phyloP scores from a whole-genome alignment of 2,797 vertebrate species.

The Etheostoma nigrum region DNA sequence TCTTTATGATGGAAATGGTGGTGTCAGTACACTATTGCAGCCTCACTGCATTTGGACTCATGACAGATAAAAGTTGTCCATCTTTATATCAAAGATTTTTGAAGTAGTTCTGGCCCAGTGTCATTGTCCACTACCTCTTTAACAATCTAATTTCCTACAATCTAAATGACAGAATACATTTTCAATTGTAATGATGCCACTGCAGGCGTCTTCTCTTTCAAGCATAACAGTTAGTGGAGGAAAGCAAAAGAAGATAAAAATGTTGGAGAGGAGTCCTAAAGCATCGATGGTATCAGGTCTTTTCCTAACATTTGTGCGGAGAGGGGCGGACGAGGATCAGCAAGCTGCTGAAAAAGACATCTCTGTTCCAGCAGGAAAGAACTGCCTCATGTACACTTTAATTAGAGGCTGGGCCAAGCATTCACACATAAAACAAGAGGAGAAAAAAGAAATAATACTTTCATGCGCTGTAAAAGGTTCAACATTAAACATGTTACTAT shows the following conservation, averaged over 20 bases:
- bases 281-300: constrained; percentile 70
- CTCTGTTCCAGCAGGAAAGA: constrained; percentile 58
- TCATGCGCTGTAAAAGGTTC: constrained; percentile 45
- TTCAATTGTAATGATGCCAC: constrained; percentile 43
- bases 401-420: constrained; percentile 67
- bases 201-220: constrained; percentile 50
- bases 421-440: constrained; percentile 47
- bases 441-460: constrained; percentile 13
- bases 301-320: constrained; percentile 65
- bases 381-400: constrained; percentile 66
- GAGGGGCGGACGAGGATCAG: constrained; percentile 69
- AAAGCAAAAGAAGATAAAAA: constrained; percentile 62
- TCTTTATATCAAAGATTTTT: constrained; percentile 10
- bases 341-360: constrained; percentile 69
- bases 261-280: constrained; percentile 67
- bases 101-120: neutral
- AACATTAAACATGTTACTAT: constrained; percentile 38
- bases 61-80: no score
- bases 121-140: constrained; percentile 17
- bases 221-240: constrained; percentile 45
- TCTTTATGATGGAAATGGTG: neutral
- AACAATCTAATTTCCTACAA: constrained; percentile 34
- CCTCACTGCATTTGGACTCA: constrained; percentile 1
- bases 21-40: neutral
- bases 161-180: constrained; percentile 37